Evolutionary conservation across 2,797 vertebrate genomes (phyloP), one percentile per base, ranked within the genome.

Genomic region (Synaphobranchus kaupii): DNA sequence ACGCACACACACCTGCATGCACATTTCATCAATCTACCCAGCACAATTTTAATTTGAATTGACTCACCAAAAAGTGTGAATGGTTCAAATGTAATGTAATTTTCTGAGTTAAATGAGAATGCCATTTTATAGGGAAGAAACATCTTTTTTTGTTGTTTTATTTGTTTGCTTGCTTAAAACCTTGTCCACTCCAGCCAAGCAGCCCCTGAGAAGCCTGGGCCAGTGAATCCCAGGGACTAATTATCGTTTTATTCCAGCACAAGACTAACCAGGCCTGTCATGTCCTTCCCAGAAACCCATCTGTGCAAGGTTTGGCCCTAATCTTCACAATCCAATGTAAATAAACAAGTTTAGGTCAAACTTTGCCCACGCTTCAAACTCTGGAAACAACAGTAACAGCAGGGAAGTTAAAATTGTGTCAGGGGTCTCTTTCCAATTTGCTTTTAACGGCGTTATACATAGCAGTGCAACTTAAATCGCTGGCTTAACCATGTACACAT

Each of bases 311-410:
- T 80, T 48, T 39, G 20, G 22, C 44, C 13, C 34, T 20, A 78
- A 78, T 78, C 39, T 47, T 80, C 44, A 25, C n/a, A 47, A 80
- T 48, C 39, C 76, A 48, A 44, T 20, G 76, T 80, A 48, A 80
- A 48, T 80, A 80, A 76, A 17, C 71, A 76, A 76, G 39, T 44
- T 78, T 78, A 20, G 39, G 73, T 80, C 76, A 48, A 47, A 80
- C 44, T 48, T 80, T 76, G 44, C 10, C 76, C 44, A 10, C 17
- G 22, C 76, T 80, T 80, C 76, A 47, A 44, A 80, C 76, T 80
- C 39, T 9, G 22, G 17, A 80, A 48, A 80, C 76, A 80, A n/a
- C 76, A 48, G 34, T 34, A 25, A 22, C 15, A 47, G 76, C 22
- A 34, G 31, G 34, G 34, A 76, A 39, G 71, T 22, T 39, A 31